A percentile compares a stretch with the other conserved stretches of the same genome.
These are phyloP conservation scores for Ichneumoninae sp. DNA, from an alignment of 2,888 invertebrate species.

Conservation along the genomic window DNA sequence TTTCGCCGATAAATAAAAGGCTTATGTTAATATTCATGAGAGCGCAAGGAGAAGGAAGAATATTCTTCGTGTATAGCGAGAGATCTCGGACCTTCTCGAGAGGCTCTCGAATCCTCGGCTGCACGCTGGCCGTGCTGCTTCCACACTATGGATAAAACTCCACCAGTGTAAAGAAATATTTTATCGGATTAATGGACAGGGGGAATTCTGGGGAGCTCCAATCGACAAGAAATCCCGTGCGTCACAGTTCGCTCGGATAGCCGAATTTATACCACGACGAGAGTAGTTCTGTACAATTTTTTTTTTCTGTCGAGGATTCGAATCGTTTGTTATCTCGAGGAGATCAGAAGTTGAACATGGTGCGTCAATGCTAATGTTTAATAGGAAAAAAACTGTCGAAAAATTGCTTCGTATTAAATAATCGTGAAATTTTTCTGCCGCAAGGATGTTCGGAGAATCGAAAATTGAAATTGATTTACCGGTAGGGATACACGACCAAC, in stretches of 20 bases:
- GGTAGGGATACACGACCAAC: not conserved
- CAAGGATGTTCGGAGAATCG: not conserved
- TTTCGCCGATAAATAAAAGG: conserved; percentile 75
- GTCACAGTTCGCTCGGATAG: conserved; percentile 59
- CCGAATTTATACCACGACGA: conserved; percentile 70
- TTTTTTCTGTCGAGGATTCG: not conserved
- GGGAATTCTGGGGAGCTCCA: conserved; percentile 57
- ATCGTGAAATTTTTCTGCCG: not conserved
- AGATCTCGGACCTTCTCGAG: conserved; percentile 36
- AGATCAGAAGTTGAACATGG: not conserved
- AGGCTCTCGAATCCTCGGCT: conserved; percentile 31
- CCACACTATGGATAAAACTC: not conserved
- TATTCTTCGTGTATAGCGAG: conserved; percentile 22
- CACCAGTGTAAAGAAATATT: conserved; percentile 69
- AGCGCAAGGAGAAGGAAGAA: conserved; percentile 22
- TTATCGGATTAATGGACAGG: conserved; percentile 73
- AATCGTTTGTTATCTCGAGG: conserved; percentile 4
- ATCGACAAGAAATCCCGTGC: conserved; percentile 60
- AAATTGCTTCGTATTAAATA: not conserved
- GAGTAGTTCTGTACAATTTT: conserved; percentile 66
- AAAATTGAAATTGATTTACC: not conserved
- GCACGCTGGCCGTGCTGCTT: not conserved
- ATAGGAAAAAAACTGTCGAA: not conserved
- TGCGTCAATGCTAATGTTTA: not conserved
- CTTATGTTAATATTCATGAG: conserved; percentile 73